phyloP scores from a whole-genome alignment of 2,797 vertebrate genomes.

The Spinibarbus caldwelli region DNA sequence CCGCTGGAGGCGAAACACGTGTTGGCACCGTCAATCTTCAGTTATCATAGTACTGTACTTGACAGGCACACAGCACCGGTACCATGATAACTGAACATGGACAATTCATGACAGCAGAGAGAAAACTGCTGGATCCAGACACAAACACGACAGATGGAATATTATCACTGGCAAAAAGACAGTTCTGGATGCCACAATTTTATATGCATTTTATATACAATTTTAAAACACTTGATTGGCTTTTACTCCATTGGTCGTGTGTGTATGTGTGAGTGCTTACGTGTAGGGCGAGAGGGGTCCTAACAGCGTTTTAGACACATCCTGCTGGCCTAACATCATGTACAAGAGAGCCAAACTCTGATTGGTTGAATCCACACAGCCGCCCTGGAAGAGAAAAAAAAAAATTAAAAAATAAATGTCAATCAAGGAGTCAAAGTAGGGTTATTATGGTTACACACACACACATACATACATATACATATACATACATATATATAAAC shows the following conservation, averaged over 20 bases:
- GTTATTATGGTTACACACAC: neutral
- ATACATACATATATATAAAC: too few species aligned
- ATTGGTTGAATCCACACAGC: conserved; percentile 95
- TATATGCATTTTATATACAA: too few species aligned
- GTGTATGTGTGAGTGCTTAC: conserved; percentile 66
- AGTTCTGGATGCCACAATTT: neutral
- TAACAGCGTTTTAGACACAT: conserved; percentile 94
- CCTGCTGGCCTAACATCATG: conserved; percentile 97
- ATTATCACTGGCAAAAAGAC: neutral
- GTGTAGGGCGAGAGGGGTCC: conserved; percentile 96
- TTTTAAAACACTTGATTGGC: too few species aligned
- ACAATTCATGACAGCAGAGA: conserved; percentile 85
- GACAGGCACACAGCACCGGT: conserved; percentile 98
- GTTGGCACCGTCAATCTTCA: conserved; percentile 99
- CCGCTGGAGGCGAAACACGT: conserved; percentile 67
- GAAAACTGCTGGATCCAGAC: neutral
- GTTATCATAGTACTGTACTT: conserved; percentile 99
- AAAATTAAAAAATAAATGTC: neutral
- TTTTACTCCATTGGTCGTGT: too few species aligned
- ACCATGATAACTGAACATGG: conserved; percentile 99
- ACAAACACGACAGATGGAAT: neutral
- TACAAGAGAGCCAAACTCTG: conserved; percentile 92
- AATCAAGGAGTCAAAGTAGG: neutral
- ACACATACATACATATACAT: too few species aligned
- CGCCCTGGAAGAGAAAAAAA: conserved; percentile 86